phyloP scores from a whole-genome alignment of 2,113 vertebrate species.

The Archilochus colubris region DNA sequence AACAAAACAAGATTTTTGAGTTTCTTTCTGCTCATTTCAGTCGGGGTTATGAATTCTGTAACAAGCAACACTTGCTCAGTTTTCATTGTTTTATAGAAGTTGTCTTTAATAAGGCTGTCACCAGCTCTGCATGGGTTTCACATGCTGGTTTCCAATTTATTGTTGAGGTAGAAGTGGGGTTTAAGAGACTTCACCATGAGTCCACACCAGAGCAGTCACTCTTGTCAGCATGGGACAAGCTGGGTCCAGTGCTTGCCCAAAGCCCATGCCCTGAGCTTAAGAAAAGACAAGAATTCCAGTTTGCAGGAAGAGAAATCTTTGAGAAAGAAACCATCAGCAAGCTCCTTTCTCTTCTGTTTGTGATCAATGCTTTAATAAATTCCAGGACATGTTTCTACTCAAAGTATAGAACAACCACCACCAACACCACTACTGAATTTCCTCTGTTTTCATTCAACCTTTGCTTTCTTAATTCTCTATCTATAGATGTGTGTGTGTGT shows the following conservation, averaged over 20 bases:
- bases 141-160: background rate
- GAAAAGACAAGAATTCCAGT: background rate
- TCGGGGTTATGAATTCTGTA: background rate
- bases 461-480: background rate
- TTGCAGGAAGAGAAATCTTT: background rate
- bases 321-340: background rate
- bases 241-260: background rate
- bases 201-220: background rate
- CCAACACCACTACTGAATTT: fast-evolving
- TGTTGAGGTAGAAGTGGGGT: background rate
- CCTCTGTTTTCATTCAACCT: background rate
- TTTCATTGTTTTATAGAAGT: fast-evolving
- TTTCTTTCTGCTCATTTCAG: background rate
- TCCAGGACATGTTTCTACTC: background rate
- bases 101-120: background rate
- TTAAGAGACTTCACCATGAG: fast-evolving
- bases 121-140: background rate
- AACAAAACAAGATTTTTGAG: background rate
- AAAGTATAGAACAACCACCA: background rate
- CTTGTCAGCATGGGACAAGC: background rate
- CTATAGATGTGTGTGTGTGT: background rate
- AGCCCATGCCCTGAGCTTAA: background rate
- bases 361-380: background rate
- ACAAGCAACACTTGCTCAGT: background rate
- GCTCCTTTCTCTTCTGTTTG: background rate